Evolutionary conservation across 1,140 invertebrate species (phyloP).

Genomic region (Drosophila nigrodunni): DNA sequence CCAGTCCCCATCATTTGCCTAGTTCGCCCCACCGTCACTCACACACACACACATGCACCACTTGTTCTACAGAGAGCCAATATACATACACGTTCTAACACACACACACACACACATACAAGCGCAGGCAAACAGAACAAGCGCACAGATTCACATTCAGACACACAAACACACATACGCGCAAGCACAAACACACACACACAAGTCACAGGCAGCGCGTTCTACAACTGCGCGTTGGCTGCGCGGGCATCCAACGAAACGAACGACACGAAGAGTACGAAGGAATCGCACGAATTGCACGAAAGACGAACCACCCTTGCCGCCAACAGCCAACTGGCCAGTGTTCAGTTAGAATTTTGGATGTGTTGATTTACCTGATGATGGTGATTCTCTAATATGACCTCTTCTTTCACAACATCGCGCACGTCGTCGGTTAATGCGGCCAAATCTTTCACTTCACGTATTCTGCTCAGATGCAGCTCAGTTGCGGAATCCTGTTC

Average conservation of each 20-base stretch:
- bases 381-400: slow-evolving; percentile 77
- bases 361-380: slow-evolving; percentile 76
- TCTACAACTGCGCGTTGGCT: slow-evolving; percentile 54
- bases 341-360: slow-evolving; percentile 43
- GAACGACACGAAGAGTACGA: slow-evolving; percentile 29
- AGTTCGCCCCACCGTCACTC: slow-evolving; percentile 1
- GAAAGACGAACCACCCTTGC: slow-evolving; percentile 56
- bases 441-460: slow-evolving; percentile 75
- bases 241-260: slow-evolving; percentile 50
- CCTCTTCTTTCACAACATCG: slow-evolving; percentile 82
- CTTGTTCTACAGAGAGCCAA: slow-evolving; percentile 55
- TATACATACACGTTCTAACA: slow-evolving; percentile 17
- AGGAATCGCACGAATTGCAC: slow-evolving; percentile 40
- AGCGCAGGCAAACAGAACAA: slow-evolving; percentile 2
- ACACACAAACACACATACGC: slow-evolving; percentile 1
- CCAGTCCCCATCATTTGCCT: slow-evolving; percentile 2
- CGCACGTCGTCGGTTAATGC: slow-evolving; percentile 75
- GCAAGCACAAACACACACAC: slow-evolving; percentile 12
- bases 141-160: slow-evolving; percentile 10
- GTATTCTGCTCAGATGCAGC: slow-evolving; percentile 83
- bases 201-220: slow-evolving; percentile 27
- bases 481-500: slow-evolving; percentile 83
- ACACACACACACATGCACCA: slow-evolving; percentile 39
- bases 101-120: slow-evolving; percentile 17
- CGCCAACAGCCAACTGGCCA: slow-evolving; percentile 46